Evolutionary conservation across 2,113 vertebrate genomes (phyloP).

Genomic region (Pithys albifrons): DNA sequence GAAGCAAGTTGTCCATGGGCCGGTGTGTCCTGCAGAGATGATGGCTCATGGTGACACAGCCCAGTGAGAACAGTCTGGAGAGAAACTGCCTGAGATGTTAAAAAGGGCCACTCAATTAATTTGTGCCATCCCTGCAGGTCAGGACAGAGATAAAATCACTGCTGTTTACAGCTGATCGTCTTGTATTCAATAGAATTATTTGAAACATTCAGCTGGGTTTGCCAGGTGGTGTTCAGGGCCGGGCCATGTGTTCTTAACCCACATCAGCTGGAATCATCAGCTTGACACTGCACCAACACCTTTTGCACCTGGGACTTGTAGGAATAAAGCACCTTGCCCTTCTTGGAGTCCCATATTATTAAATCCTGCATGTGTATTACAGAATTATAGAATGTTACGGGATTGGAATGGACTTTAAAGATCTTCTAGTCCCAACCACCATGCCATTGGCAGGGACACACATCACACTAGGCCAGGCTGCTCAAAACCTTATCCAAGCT

Average conservation of each 20-base stretch:
- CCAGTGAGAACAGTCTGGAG: not conserved
- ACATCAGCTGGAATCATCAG: fast-evolving
- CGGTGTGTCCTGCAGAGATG: constrained; percentile 43
- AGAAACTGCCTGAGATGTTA: not conserved
- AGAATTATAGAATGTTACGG: not conserved
- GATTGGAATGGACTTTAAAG: not conserved
- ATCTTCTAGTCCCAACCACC: not conserved
- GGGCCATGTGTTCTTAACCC: fast-evolving
- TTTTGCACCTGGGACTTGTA: not conserved
- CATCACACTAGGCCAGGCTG: not conserved
- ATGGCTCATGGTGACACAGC: not conserved
- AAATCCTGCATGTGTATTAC: not conserved
- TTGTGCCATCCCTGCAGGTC: not conserved
- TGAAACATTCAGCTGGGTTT: not conserved
- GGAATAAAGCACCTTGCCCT: not conserved
- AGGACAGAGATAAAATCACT: not conserved
- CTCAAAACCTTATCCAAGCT: not conserved
- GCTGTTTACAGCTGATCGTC: not conserved
- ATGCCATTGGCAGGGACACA: not conserved
- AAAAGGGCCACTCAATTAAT: constrained; percentile 19
- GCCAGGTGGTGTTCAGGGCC: not conserved
- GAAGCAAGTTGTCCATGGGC: constrained; percentile 46
- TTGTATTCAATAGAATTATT: not conserved
- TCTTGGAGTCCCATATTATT: not conserved
- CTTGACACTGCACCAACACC: fast-evolving